Conservation (phyloP, 2,888 invertebrate genomes). For the Diachrysia chrysitis region DNA sequence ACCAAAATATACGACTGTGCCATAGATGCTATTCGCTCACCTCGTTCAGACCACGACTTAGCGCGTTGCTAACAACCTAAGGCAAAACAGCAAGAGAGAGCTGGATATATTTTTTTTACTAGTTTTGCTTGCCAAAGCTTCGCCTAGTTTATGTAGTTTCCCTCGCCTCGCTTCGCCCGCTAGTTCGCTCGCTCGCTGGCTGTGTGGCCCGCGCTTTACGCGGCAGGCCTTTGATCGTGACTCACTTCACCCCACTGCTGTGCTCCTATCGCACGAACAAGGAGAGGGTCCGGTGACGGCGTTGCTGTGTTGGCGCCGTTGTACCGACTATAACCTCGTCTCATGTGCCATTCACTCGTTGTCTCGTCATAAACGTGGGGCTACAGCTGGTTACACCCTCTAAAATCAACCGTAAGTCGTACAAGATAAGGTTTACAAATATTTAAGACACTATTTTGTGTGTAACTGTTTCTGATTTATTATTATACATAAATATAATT, state of each 20-base stretch:
- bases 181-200: too few relatives aligned
- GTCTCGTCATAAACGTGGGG: constrained; percentile 34
- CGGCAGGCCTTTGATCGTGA: constrained; percentile 65
- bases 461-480: neutral
- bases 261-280: constrained; percentile 39
- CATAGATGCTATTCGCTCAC: too few relatives aligned
- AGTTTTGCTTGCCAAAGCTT: too few relatives aligned
- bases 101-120: too few relatives aligned
- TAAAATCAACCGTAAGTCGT: constrained; percentile 15
- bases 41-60: too few relatives aligned
- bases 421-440: constrained; percentile 18
- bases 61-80: too few relatives aligned
- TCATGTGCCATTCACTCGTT: constrained; percentile 66
- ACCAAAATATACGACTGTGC: too few relatives aligned
- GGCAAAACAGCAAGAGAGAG: too few relatives aligned
- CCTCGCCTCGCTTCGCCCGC: too few relatives aligned
- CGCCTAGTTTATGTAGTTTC: too few relatives aligned
- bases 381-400: constrained; percentile 13
- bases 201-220: too few relatives aligned
- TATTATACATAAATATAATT: neutral
- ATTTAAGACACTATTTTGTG: neutral
- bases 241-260: constrained; percentile 74
- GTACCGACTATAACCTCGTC: constrained; percentile 57
- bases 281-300: constrained; percentile 58
- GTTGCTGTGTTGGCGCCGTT: constrained; percentile 51